These are phyloP conservation scores for Polypedilum vanderplanki DNA, from an alignment of 1,140 invertebrate species.

Conservation along the genomic window DNA sequence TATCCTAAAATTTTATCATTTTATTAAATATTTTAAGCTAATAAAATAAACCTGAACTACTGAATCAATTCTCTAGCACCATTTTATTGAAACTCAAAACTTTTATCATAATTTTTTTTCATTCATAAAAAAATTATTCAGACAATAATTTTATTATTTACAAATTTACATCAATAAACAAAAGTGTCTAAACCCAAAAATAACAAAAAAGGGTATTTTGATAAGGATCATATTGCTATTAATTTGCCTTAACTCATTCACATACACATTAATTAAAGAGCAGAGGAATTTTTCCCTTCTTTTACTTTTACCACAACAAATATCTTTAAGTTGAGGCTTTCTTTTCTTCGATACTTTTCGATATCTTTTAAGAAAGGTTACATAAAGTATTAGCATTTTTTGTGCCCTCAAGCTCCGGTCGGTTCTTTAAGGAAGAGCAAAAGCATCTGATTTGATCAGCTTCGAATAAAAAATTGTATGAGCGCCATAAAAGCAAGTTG, in stretches of 20 bases:
- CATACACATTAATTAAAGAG: neutral
- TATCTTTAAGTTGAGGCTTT: no score
- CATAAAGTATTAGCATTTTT: constrained; percentile 21
- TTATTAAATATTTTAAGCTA: no score
- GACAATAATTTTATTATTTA: no score
- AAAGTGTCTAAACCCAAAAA: neutral
- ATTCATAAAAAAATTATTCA: no score
- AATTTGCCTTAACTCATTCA: constrained; percentile 4
- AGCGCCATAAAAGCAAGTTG: no score
- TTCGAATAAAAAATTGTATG: neutral
- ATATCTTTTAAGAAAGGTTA: neutral
- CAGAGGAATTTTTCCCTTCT: neutral
- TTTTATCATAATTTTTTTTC: neutral
- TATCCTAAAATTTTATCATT: no score
- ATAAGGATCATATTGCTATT: constrained; percentile 8
- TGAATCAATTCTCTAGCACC: no score
- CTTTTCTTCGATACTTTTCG: neutral
- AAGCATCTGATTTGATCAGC: neutral
- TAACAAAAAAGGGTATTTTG: neutral
- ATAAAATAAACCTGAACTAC: no score
- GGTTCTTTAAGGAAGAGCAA: no score
- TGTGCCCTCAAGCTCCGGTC: neutral
- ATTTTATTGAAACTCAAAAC: no score
- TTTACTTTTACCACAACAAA: neutral
- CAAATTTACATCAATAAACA: no score